Percentiles rank a stretch among this genome's conserved stretches.
Evolutionary conservation across 2,888 invertebrate species (phyloP).

Genomic region (Teleogryllus oceanicus): DNA sequence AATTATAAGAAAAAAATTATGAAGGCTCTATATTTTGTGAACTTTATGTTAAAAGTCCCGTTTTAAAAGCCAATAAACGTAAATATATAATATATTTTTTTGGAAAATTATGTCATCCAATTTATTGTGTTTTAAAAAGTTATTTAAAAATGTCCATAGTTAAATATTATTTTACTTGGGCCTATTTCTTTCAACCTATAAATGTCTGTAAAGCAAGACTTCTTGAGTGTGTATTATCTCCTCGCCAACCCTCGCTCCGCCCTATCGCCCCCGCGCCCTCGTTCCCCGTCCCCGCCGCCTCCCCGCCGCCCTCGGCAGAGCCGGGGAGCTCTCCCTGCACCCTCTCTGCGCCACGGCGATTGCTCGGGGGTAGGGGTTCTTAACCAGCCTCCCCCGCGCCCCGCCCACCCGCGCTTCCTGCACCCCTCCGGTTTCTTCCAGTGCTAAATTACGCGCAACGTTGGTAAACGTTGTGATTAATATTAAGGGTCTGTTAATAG

Average conservation of each 20-base stretch:
- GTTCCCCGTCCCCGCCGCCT: neutral
- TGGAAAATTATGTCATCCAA: slow-evolving; percentile 22
- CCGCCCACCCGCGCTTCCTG: neutral
- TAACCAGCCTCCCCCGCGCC: neutral
- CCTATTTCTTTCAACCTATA: slow-evolving; percentile 18
- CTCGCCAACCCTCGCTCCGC: neutral
- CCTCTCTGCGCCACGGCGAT: neutral
- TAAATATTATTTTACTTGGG: slow-evolving; percentile 22
- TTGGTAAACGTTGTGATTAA: neutral
- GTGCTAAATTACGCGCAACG: neutral
- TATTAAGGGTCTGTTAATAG: too few species aligned
- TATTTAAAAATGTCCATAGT: slow-evolving; percentile 20
- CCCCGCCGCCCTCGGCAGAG: neutral
- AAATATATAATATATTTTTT: slow-evolving; percentile 32
- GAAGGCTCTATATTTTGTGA: slow-evolving; percentile 34
- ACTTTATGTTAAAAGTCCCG: slow-evolving; percentile 33
- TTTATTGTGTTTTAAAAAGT: slow-evolving; percentile 3
- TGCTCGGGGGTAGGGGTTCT: slow-evolving; percentile 1
- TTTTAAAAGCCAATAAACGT: slow-evolving; percentile 35
- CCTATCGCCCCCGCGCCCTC: neutral
- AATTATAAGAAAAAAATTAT: slow-evolving; percentile 28
- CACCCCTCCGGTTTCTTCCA: neutral
- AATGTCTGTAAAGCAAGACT: slow-evolving; percentile 18
- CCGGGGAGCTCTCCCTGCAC: neutral
- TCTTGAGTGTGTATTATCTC: slow-evolving; percentile 3